phyloP scores from a whole-genome alignment of 2,888 invertebrate species.

The Heliconius ethilla region DNA sequence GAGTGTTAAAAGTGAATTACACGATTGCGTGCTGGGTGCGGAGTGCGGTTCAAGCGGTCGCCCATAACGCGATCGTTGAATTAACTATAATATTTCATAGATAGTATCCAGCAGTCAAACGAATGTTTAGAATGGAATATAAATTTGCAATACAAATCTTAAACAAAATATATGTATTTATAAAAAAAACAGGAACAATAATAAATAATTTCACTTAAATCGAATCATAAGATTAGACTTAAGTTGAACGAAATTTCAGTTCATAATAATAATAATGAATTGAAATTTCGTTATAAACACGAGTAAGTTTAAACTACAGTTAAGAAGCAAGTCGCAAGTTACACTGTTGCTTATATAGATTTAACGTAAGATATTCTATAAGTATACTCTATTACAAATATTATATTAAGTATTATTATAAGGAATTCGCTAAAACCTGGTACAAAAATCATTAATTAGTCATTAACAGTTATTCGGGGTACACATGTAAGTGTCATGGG shows the following conservation, averaged over 20 bases:
- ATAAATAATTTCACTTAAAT: neutral
- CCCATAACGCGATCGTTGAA: slow-evolving; percentile 71
- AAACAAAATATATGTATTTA: neutral
- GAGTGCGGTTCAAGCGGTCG: slow-evolving; percentile 50
- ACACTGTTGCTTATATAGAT: too few species aligned
- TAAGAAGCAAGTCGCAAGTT: neutral
- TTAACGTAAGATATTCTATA: neutral
- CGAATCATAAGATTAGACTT: too few species aligned
- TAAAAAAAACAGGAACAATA: neutral
- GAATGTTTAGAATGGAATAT: neutral
- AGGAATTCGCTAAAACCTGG: too few species aligned
- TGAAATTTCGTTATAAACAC: neutral
- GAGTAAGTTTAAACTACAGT: neutral
- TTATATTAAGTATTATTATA: neutral
- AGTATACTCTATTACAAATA: neutral
- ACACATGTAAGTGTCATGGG: slow-evolving; percentile 59
- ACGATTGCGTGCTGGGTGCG: slow-evolving; percentile 62
- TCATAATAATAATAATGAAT: neutral
- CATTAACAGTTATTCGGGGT: slow-evolving; percentile 49
- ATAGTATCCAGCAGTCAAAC: slow-evolving; percentile 51
- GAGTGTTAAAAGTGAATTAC: slow-evolving; percentile 65
- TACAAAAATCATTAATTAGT: slow-evolving; percentile 26
- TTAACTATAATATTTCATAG: slow-evolving; percentile 68
- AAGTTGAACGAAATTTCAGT: too few species aligned
- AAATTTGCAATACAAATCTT: neutral